These are phyloP conservation scores for Sarcophaga rosellei DNA, from an alignment of 2,888 invertebrate species.

Conservation along the genomic window DNA sequence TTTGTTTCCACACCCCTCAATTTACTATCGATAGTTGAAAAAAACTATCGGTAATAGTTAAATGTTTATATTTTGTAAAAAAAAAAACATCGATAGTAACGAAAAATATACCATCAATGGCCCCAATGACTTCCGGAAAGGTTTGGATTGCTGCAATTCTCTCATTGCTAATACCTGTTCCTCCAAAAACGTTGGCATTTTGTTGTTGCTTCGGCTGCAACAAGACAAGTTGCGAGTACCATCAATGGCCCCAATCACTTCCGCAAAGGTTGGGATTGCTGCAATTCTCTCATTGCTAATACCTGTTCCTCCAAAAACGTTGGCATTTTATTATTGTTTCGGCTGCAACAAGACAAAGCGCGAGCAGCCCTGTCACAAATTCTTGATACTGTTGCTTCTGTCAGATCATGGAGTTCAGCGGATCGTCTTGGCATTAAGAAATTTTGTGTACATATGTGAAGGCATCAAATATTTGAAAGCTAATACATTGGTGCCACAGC, in stretches of 20 bases:
- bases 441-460: not conserved
- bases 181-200: slow-evolving; percentile 39
- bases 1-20: too few relatives aligned
- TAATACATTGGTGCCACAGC: not conserved
- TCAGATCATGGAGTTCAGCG: slow-evolving; percentile 27
- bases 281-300: not conserved
- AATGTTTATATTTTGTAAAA: too few relatives aligned
- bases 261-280: slow-evolving; percentile 7
- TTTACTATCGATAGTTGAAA: too few relatives aligned
- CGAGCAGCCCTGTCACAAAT: slow-evolving; percentile 48
- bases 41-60: too few relatives aligned
- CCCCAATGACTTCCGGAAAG: slow-evolving; percentile 32
- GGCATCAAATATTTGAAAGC: not conserved
- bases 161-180: not conserved
- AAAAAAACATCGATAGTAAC: too few relatives aligned
- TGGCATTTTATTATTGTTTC: slow-evolving; percentile 34
- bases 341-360: slow-evolving; percentile 1
- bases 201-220: slow-evolving; percentile 11
- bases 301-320: slow-evolving; percentile 25
- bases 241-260: slow-evolving; percentile 33
- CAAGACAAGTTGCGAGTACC: slow-evolving; percentile 16
- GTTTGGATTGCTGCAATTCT: not conserved
- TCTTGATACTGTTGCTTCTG: slow-evolving; percentile 34
- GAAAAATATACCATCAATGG: slow-evolving; percentile 32
- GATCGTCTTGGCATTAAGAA: slow-evolving; percentile 47